Percentiles rank a stretch among this genome's conserved stretches.
phyloP scores from a whole-genome alignment of 2,113 vertebrate species.

The Hippocampus abdominalis region DNA sequence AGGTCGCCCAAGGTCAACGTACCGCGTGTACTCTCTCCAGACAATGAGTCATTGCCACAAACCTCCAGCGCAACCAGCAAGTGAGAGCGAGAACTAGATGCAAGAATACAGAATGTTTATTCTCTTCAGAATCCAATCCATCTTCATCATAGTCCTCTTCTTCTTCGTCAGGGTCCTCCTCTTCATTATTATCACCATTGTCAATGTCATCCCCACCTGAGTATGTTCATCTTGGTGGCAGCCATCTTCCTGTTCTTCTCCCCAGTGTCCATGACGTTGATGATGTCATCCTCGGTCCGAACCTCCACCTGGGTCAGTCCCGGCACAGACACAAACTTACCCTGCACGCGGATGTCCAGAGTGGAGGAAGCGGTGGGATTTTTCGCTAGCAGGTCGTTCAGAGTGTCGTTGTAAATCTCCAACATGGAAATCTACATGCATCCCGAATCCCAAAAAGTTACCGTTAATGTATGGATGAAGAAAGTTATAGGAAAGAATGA shows the following conservation, averaged over 20 bases:
- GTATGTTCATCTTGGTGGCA: slow-evolving; percentile 66
- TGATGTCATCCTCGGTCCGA: slow-evolving; percentile 57
- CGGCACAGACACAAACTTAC: slow-evolving; percentile 53
- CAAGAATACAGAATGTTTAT: background rate
- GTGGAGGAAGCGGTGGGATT: slow-evolving; percentile 9
- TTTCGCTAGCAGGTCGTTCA: slow-evolving; percentile 62
- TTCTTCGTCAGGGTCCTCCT: background rate
- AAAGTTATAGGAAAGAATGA: too few species aligned
- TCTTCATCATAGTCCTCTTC: background rate
- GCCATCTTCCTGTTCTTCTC: slow-evolving; percentile 62
- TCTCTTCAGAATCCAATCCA: background rate
- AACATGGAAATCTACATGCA: slow-evolving; percentile 64
- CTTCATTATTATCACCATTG: background rate
- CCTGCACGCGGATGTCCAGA: slow-evolving; percentile 63
- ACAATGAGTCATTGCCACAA: slow-evolving; percentile 51
- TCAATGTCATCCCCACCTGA: slow-evolving; percentile 43
- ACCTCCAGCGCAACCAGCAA: slow-evolving; percentile 62
- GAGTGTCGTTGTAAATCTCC: slow-evolving; percentile 67
- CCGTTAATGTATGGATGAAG: too few species aligned
- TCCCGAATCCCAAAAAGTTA: background rate
- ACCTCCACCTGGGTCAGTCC: slow-evolving; percentile 61
- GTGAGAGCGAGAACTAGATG: slow-evolving; percentile 65
- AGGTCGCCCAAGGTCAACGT: slow-evolving; percentile 66
- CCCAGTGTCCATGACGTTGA: slow-evolving; percentile 55
- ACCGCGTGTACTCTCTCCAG: slow-evolving; percentile 48